Evolutionary conservation across 1,140 invertebrate genomes (phyloP).

Genomic region (Meloidogyne chitwoodi): DNA sequence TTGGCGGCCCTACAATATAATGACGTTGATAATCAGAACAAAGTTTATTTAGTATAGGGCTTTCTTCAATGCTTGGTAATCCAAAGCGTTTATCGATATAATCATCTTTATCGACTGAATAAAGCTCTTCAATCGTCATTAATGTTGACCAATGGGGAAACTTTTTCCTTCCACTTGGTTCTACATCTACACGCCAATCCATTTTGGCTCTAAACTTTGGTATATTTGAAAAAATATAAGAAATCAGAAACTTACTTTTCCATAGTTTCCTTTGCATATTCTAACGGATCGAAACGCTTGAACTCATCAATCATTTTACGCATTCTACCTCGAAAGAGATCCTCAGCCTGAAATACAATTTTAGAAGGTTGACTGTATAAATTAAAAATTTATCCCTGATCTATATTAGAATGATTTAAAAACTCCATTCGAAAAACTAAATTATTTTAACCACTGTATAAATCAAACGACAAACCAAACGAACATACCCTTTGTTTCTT

Average conservation of each 20-base stretch:
- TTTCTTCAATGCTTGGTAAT: constrained; percentile 37
- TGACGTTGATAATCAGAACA: constrained; percentile 42
- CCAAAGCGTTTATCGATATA: constrained; percentile 53
- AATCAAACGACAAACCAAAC: background rate
- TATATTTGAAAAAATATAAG: background rate
- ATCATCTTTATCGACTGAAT: constrained; percentile 40
- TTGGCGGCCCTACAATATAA: constrained; percentile 21
- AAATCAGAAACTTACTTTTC: background rate
- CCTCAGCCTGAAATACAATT: constrained; percentile 44
- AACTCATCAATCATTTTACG: constrained; percentile 45
- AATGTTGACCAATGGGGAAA: constrained; percentile 56
- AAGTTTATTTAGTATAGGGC: constrained; percentile 34
- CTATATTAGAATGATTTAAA: no score
- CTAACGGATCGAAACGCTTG: constrained; percentile 46
- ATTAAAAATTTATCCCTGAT: no score
- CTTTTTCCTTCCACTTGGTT: constrained; percentile 45
- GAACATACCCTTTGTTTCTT: constrained; percentile 46
- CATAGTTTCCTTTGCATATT: constrained; percentile 54
- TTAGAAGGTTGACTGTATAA: constrained; percentile 9
- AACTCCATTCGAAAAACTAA: no score
- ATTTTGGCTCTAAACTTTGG: constrained; percentile 39
- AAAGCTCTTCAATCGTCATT: constrained; percentile 54
- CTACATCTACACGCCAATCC: constrained; percentile 47
- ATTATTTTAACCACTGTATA: background rate
- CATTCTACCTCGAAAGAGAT: constrained; percentile 49